Base-by-base conservation (phyloP, 2,888 invertebrate species). In the Trimorus sp. region DNA sequence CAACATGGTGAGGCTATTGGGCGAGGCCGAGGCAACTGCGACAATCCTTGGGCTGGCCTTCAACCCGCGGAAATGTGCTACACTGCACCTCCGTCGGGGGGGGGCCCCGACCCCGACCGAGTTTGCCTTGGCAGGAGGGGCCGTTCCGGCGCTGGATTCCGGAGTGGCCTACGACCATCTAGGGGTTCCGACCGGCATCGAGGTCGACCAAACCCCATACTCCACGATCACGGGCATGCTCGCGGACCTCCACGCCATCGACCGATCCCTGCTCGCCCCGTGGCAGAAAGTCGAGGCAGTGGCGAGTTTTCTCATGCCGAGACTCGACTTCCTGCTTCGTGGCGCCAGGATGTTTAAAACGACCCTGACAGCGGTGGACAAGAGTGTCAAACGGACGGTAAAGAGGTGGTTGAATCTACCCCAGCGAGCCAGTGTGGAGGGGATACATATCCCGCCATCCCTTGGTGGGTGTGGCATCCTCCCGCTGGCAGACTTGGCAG, bases 391-490 rank as follows among this genome's bases (percentile, higher is more conserved):
- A 53, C 80, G 56, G 48, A 11, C 68, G 6, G 84, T 81, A 0
- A 89, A 90, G 51, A 7, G 12, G 0, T 89, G 88, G 89, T 54
- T 90, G 37, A 78, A 87, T 73, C 86, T 90, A 1, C 89, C 89
- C 0, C 88, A 88, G 71, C 58, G 89, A 1, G 89, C 89, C 4
- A 89, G 87, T 56, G 82, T 87, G 7, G 89, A 90, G 70, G 1
- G 87, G 0, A 82, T 89, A 4, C 86, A 78, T 77, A 59, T 89
- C 5, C 84, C 84, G 0, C 78, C 85, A 0, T 68, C 56, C 0
- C 68, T 83, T 68, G 89, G 89, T 0, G 89, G 89, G 0, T 86
- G 86, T 11, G 89, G 88, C 0, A 53, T 89, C 0, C 77, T 88
- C 0, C 89, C 89, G n/a, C 84, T 89, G 1, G 85, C 84, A 0